Evolutionary conservation across 2,113 vertebrate species (phyloP).

Genomic region (Sciurus niger): DNA sequence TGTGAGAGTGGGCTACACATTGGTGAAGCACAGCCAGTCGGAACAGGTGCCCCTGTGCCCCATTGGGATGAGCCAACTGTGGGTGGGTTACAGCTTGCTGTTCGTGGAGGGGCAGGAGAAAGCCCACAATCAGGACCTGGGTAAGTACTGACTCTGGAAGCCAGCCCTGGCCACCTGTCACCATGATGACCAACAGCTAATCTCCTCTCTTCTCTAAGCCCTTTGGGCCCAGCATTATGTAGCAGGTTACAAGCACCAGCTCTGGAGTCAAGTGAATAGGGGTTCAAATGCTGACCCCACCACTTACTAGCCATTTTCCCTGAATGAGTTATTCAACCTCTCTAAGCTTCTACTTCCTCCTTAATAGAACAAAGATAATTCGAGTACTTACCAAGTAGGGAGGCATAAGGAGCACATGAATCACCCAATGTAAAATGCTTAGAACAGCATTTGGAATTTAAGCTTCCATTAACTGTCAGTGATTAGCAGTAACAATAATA

Average conservation of each 20-base stretch:
- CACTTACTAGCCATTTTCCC: neutral
- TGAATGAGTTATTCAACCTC: neutral
- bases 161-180: neutral
- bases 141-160: constrained; percentile 86
- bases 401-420: neutral
- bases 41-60: constrained; percentile 94
- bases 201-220: neutral
- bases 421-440: neutral
- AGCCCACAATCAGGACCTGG: constrained; percentile 97
- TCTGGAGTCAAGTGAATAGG: neutral
- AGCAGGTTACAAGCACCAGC: neutral
- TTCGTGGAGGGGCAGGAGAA: constrained; percentile 98
- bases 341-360: constrained; percentile 19
- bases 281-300: neutral
- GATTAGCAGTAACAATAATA: constrained; percentile 45
- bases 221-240: neutral
- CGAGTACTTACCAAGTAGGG: neutral
- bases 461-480: constrained; percentile 34
- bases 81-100: constrained; percentile 97
- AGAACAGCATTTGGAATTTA: neutral
- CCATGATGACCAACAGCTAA: neutral
- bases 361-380: constrained; percentile 34
- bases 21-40: constrained; percentile 97
- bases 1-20: constrained; percentile 90
- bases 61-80: constrained; percentile 94